Evolutionary conservation across 1,140 invertebrate species (phyloP).

Genomic region (Dendrolimus kikuchii): DNA sequence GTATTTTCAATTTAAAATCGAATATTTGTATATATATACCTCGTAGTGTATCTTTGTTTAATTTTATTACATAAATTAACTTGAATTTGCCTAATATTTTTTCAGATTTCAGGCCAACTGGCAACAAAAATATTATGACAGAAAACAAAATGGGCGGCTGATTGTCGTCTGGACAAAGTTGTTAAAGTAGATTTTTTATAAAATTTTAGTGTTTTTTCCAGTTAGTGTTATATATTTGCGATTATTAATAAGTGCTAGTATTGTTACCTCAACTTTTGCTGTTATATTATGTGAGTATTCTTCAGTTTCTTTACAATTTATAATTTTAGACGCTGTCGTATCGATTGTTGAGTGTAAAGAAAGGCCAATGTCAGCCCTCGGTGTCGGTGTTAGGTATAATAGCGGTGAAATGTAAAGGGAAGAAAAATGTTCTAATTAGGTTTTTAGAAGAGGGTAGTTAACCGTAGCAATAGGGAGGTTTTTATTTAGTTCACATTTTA

Average conservation of each 20-base stretch:
- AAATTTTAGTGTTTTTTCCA: constrained; percentile 23
- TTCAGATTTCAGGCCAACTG: too few relatives aligned
- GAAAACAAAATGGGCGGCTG: constrained; percentile 43
- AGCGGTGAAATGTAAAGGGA: background rate
- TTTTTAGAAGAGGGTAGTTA: too few relatives aligned
- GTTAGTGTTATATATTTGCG: constrained; percentile 14
- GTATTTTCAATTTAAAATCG: too few relatives aligned
- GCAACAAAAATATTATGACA: constrained; percentile 18
- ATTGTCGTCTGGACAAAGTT: constrained; percentile 17
- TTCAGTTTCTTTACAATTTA: constrained; percentile 18
- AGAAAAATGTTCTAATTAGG: too few relatives aligned
- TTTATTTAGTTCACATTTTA: too few relatives aligned
- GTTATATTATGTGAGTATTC: constrained; percentile 29
- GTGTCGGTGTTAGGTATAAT: constrained; percentile 17
- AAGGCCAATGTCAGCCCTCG: constrained; percentile 52
- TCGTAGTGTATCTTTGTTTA: too few relatives aligned
- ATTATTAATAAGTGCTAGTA: constrained; percentile 29
- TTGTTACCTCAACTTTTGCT: constrained; percentile 23
- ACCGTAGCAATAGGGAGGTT: too few relatives aligned
- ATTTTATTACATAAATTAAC: too few relatives aligned
- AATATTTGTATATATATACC: too few relatives aligned
- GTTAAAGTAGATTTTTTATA: constrained; percentile 27
- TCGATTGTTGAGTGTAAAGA: constrained; percentile 41
- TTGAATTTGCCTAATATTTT: too few relatives aligned
- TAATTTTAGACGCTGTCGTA: constrained; percentile 29